Evolutionary conservation across 2,113 vertebrate genomes (phyloP).

Genomic region (Podarcis muralis): DNA sequence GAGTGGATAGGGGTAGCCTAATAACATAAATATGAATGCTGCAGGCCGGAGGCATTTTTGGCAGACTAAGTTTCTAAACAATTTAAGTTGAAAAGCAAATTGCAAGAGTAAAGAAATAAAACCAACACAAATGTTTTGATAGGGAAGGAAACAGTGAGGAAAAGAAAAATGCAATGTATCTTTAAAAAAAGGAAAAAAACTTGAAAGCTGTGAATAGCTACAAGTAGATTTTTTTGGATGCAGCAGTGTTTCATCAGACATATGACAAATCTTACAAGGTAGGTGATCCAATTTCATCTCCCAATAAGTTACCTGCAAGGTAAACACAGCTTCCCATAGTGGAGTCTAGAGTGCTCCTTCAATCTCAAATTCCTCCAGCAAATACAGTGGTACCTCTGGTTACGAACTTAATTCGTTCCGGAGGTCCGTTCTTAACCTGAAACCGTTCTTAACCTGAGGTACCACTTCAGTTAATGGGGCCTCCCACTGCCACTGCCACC

Average conservation of each 20-base stretch:
- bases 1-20: background rate
- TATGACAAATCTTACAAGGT: constrained; percentile 45
- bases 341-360: background rate
- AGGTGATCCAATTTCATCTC: constrained; percentile 40
- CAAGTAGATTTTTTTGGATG: constrained; percentile 40
- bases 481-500: no score
- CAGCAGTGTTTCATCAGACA: constrained; percentile 51
- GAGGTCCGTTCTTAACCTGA: no score
- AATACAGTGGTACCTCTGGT: background rate
- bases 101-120: background rate
- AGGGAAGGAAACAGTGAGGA: constrained; percentile 25
- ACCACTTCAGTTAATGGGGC: no score
- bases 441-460: no score
- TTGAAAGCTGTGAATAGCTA: constrained; percentile 47
- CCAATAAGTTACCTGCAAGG: background rate
- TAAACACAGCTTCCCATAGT: constrained; percentile 26
- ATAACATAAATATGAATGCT: fast-evolving
- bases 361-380: background rate
- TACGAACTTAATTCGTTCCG: no score
- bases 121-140: constrained; percentile 36
- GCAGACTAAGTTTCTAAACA: background rate
- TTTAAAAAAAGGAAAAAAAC: background rate
- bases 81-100: constrained; percentile 2
- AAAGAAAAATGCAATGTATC: background rate
- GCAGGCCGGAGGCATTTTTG: background rate